Evolutionary conservation across 2,797 vertebrate species (phyloP).

Genomic region (Sparus aurata): DNA sequence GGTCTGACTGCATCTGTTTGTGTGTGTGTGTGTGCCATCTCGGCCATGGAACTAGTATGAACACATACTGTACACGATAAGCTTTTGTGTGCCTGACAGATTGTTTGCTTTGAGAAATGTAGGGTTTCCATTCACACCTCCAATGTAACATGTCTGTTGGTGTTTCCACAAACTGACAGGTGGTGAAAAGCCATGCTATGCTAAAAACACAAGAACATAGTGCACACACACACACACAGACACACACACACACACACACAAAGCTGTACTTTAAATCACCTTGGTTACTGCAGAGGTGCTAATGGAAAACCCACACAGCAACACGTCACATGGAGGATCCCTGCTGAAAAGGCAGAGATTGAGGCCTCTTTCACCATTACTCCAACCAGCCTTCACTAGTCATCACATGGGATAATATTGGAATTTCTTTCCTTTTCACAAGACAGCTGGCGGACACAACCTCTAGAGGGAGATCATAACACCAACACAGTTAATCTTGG

Average conservation of each 20-base stretch:
- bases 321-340: constrained; percentile 3
- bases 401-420: not conserved
- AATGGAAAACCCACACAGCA: constrained; percentile 9
- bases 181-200: constrained; percentile 44
- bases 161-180: constrained; percentile 37
- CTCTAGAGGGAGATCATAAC: not conserved
- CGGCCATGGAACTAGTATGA: constrained; percentile 17
- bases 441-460: constrained; percentile 3
- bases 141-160: constrained; percentile 14
- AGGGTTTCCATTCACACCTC: constrained; percentile 48
- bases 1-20: not conserved
- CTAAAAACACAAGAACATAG: constrained; percentile 21
- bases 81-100: constrained; percentile 48
- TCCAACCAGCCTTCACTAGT: constrained; percentile 35
- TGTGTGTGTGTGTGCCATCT: constrained; percentile 13
- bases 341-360: constrained; percentile 21
- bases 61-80: constrained; percentile 24
- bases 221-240: constrained; percentile 13
- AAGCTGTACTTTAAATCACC: constrained; percentile 20
- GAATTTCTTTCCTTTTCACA: not conserved
- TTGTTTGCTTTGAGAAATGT: constrained; percentile 52
- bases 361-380: constrained; percentile 5
- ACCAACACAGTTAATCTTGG: too few species aligned
- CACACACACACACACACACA: constrained; percentile 1
- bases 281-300: constrained; percentile 8